Evolutionary conservation across 1,140 invertebrate species (phyloP), one percentile per base, ranked within the genome.

Genomic region (Aricia agestis): DNA sequence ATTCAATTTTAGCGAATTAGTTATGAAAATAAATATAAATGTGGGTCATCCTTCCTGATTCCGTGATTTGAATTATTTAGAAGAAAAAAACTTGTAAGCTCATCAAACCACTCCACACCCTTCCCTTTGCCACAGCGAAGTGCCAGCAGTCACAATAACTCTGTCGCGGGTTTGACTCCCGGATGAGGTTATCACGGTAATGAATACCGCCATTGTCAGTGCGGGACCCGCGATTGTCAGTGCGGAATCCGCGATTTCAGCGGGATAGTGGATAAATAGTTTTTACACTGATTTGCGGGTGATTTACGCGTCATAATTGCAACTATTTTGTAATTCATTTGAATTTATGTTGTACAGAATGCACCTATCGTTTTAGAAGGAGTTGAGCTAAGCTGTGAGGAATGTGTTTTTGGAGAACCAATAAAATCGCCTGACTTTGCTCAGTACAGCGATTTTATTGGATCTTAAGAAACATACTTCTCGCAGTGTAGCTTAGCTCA

Each of bases 131-230:
- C 2, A 41, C 25, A 52, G 45, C 45, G 45, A 52, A 52, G 82
- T 82, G 79, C 80, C 80, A 80, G 83, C 83, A 87, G 83, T 89
- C 88, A 90, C 84, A 90, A 90, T 90, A 90, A 89, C 87, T 89
- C 85, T 90, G 85, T 73, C 76, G 81, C 81, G 78, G 82, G 83
- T 90, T 90, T 90, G 88, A 90, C 88, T 90, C 82, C 83, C 79
- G 79, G 87, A 89, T 90, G 86, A 90, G 87, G 86, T 89, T 90
- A 90, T 90, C 88, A 90, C 74, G 80, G 80, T 85, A 85, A 86
- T 86, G 86, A 88, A 84, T 86, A 83, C 82, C 77, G 79, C 80
- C 83, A 84, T 85, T 84, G 78, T 85, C 81, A 52, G 45, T 52
- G 45, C 45, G 45, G 45, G 3, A 52, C 9, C 13, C 45, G 45